These are phyloP conservation scores for Excalfactoria chinensis DNA, from an alignment of 2,113 vertebrate genomes.

Conservation along the genomic window DNA sequence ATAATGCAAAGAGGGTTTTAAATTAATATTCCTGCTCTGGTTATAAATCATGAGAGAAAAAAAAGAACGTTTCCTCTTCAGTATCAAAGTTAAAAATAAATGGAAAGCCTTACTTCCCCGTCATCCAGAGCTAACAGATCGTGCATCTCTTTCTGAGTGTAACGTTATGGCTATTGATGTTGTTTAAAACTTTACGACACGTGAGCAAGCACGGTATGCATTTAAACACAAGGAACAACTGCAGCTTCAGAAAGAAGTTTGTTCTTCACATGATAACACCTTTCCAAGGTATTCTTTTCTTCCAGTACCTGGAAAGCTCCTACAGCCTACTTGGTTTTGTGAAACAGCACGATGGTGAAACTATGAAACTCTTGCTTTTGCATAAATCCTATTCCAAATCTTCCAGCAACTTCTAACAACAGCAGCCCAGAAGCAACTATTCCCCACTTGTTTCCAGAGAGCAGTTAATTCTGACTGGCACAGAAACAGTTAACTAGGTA, in stretches of 20 bases:
- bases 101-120: neutral
- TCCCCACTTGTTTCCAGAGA: neutral
- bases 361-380: neutral
- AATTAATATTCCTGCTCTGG: neutral
- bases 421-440: neutral
- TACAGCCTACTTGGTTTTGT: neutral
- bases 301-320: neutral
- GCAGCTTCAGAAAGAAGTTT: neutral
- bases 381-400: neutral
- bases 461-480: neutral
- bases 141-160: neutral
- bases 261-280: rapidly evolving
- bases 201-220: neutral
- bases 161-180: neutral
- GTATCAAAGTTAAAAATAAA: neutral
- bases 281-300: neutral
- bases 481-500: neutral
- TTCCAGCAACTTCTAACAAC: neutral
- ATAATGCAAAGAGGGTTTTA: too few species aligned
- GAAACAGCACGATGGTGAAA: rapidly evolving
- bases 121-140: neutral
- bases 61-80: neutral
- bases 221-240: neutral
- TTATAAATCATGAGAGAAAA: neutral
- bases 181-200: neutral